Evolutionary conservation across 2,888 invertebrate genomes (phyloP).

Genomic region (Eupeodes luniger): DNA sequence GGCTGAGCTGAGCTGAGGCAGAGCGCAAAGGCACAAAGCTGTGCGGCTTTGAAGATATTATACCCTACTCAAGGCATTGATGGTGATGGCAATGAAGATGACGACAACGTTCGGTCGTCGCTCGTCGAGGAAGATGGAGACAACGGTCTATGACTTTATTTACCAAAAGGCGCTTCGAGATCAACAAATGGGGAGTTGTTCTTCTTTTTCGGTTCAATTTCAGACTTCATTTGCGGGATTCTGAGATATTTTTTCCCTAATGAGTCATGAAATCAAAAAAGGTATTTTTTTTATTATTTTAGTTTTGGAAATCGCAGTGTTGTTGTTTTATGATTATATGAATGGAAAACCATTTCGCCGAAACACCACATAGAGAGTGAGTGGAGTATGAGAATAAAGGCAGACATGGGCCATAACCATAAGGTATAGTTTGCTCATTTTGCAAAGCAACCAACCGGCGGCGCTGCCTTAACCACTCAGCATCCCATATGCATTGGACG

Average conservation of each 20-base stretch:
- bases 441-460: slow-evolving; percentile 54
- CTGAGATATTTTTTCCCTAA: slow-evolving; percentile 65
- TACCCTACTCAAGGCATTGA: slow-evolving; percentile 4
- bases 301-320: slow-evolving; percentile 41
- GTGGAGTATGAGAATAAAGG: slow-evolving; percentile 45
- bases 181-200: slow-evolving; percentile 60
- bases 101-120: slow-evolving; percentile 13
- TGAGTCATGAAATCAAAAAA: slow-evolving; percentile 76
- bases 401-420: slow-evolving; percentile 71
- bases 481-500: slow-evolving; percentile 62
- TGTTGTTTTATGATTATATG: slow-evolving; percentile 15
- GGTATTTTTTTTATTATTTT: slow-evolving; percentile 11
- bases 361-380: not conserved
- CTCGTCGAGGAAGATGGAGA: slow-evolving; percentile 22
- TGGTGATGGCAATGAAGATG: slow-evolving; percentile 8
- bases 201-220: slow-evolving; percentile 57
- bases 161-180: slow-evolving; percentile 49
- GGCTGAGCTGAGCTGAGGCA: not conserved
- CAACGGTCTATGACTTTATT: slow-evolving; percentile 73
- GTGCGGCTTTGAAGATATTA: slow-evolving; percentile 39
- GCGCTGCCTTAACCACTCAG: slow-evolving; percentile 37
- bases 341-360: slow-evolving; percentile 6
- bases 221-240: slow-evolving; percentile 71
- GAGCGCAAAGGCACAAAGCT: slow-evolving; percentile 60
- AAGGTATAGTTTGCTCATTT: slow-evolving; percentile 69